A percentile compares a stretch with the other conserved stretches of the same genome.
Conservation (phyloP, 2,797 vertebrate species). For the Tinamus major region DNA sequence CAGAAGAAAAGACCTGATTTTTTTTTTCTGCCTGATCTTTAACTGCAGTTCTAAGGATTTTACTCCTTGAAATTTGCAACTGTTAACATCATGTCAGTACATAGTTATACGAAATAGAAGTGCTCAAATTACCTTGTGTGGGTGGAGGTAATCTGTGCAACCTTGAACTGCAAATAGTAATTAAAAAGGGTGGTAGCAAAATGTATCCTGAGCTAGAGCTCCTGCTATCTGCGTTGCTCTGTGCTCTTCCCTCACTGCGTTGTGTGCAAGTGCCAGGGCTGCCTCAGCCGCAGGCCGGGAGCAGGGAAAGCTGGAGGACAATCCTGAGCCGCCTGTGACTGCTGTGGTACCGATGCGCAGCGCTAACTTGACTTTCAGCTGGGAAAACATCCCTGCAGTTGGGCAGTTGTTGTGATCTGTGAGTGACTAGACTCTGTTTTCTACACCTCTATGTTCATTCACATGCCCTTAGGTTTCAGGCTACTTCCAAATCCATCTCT, state of each 20-base stretch:
- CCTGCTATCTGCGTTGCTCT: slow-evolving; percentile 10
- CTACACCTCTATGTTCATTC: neutral
- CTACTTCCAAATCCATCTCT: neutral
- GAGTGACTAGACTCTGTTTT: neutral
- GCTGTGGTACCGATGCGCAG: neutral
- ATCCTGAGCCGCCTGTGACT: neutral
- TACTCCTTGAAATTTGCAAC: slow-evolving; percentile 53
- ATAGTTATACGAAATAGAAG: slow-evolving; percentile 56
- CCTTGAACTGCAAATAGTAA: slow-evolving; percentile 71
- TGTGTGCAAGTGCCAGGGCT: neutral
- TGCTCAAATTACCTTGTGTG: slow-evolving; percentile 67
- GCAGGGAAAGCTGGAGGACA: neutral
- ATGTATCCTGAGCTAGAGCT: slow-evolving; percentile 36
- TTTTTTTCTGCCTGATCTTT: slow-evolving; percentile 24
- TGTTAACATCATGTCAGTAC: slow-evolving; percentile 65
- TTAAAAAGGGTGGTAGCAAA: slow-evolving; percentile 69
- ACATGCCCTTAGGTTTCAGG: neutral
- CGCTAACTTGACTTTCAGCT: neutral
- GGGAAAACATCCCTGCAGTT: neutral
- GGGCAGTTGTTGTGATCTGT: neutral
- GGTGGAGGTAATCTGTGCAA: slow-evolving; percentile 67
- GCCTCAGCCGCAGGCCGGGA: neutral
- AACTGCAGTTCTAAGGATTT: slow-evolving; percentile 34
- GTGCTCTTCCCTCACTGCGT: neutral
- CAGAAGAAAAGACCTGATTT: neutral